Evolutionary conservation across 2,113 vertebrate genomes (phyloP).

Genomic region (Ceratotherium simum): DNA sequence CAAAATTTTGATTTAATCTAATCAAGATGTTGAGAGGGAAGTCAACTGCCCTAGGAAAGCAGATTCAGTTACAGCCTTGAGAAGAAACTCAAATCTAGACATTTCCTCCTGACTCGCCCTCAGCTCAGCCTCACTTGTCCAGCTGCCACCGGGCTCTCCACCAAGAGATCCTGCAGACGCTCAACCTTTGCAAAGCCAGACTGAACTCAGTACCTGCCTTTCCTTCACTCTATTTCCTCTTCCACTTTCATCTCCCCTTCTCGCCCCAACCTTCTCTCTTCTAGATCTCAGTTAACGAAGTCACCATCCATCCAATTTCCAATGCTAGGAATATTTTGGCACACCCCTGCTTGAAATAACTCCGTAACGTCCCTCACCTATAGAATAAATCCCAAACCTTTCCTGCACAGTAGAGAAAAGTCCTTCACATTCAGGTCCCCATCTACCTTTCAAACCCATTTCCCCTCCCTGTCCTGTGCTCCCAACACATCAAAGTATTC

Average conservation of each 20-base stretch:
- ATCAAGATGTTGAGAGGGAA: not conserved
- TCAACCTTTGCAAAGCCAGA: not conserved
- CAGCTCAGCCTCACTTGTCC: not conserved
- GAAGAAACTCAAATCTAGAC: not conserved
- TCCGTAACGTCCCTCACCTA: not conserved
- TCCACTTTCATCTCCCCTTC: not conserved
- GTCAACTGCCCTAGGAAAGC: not conserved
- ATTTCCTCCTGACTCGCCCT: not conserved
- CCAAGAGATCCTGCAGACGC: not conserved
- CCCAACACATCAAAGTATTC: not conserved
- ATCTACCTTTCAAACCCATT: not conserved
- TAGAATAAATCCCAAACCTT: not conserved
- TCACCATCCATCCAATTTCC: not conserved
- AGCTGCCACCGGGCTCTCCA: not conserved
- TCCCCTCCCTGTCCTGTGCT: not conserved
- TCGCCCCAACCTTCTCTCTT: not conserved
- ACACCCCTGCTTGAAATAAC: not conserved
- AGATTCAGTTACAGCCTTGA: too few species aligned
- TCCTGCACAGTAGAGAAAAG: not conserved
- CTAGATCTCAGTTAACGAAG: not conserved
- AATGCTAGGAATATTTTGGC: not conserved
- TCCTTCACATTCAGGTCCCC: not conserved
- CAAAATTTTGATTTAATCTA: not conserved
- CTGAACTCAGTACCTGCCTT: not conserved
- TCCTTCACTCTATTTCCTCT: not conserved